Base-by-base conservation (phyloP, 2,888 invertebrate genomes). In the Athalia cordata region DNA sequence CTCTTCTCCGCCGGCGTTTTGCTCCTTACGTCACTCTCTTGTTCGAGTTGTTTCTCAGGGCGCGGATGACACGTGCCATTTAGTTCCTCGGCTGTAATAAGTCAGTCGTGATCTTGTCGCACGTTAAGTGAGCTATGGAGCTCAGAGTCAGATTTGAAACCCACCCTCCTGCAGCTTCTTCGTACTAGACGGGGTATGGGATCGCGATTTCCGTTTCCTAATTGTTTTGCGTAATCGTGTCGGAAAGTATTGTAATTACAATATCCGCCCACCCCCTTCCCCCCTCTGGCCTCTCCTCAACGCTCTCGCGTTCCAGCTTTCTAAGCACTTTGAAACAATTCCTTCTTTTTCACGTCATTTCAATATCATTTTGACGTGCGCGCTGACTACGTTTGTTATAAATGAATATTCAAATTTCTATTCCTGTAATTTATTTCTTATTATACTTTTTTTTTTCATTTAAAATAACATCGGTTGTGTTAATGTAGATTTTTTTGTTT, bases 1-100 rank as follows among this genome's bases (percentile, higher is more conserved):
- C 77, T 75, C 43, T 79, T 77, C 15, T 77, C 79, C 78, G 78
- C 78, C 80, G 70, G 72, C 67, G 77, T 78, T 80, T 78, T 66
- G 50, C 74, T n/a, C 61, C 43, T 55, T 59, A 66, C 13, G 29
- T 55, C 59, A 43, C 52, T 47, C 55, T 67, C 68, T 50, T 76
- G 62, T 72, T 79, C 78, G 6, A 77, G 62, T 79, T 74, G 67
- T 77, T 66, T 77, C 50, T 68, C 52, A 49, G 66, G 59, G 78
- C 70, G 70, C 57, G 79, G 52, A 66, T 79, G 78, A 75, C 70
- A 70, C 70, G 70, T 70, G 57, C n/a, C 57, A 70, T 70, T 70
- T 45, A 29, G 45, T 55, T n/a, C 55, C 43, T 45, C 55, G 9
- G 9, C 55, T 55, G n/a, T 55, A 11, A 55, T 55, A 50, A 67